phyloP scores from a whole-genome alignment of 2,888 invertebrate species.

The Didymodactylos carnosus region DNA sequence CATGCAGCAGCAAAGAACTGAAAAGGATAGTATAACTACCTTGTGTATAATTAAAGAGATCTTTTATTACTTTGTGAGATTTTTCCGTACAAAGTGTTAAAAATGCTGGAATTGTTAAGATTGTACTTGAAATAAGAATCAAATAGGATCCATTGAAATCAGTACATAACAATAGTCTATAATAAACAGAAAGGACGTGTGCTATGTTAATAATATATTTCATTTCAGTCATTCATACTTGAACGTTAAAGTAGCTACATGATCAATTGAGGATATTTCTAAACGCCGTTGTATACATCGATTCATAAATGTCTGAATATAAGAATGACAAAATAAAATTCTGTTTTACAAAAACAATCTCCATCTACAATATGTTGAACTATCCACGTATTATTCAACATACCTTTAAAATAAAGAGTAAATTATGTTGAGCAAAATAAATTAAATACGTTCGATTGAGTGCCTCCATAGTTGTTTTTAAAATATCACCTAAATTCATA shows the following conservation, averaged over 20 bases:
- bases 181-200: background rate
- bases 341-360: too few relatives aligned
- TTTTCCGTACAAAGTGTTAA: background rate
- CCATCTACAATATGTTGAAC: too few relatives aligned
- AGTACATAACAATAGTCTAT: background rate
- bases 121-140: background rate
- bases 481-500: background rate
- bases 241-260: background rate
- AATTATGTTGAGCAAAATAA: background rate
- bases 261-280: background rate
- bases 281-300: background rate
- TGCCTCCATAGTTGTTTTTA: background rate
- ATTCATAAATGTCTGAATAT: background rate
- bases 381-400: too few relatives aligned
- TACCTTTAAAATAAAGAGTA: background rate
- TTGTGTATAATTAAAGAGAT: background rate
- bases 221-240: background rate
- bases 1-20: background rate
- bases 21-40: background rate
- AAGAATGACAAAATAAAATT: background rate
- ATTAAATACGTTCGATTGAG: background rate
- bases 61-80: background rate
- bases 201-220: too few relatives aligned
- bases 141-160: background rate
- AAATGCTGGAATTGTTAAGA: background rate